Conservation (phyloP, 2,113 vertebrate genomes). For the Manacus vitellinus region DNA sequence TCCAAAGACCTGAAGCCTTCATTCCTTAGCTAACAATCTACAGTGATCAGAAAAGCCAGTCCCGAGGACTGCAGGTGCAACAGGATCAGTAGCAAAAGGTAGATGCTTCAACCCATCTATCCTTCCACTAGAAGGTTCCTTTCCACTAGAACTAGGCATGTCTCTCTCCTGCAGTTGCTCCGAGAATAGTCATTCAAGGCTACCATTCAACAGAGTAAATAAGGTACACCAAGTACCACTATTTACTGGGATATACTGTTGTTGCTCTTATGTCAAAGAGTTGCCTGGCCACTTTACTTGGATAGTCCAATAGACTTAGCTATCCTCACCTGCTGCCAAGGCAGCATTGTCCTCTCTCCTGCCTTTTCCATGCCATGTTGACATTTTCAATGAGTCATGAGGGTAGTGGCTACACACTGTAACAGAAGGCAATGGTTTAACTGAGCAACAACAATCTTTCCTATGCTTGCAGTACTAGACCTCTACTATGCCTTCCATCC, state of each 20-base stretch:
- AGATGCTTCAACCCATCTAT: neutral
- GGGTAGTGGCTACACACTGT: neutral
- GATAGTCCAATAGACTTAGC: neutral
- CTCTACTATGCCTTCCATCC: neutral
- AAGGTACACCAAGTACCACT: neutral
- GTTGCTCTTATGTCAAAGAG: neutral
- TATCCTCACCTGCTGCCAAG: neutral
- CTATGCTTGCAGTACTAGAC: neutral
- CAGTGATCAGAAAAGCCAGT: neutral
- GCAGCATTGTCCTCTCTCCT: neutral
- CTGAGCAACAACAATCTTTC: neutral
- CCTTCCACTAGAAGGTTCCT: neutral
- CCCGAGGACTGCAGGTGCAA: neutral
- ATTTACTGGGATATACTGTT: neutral
- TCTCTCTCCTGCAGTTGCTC: neutral
- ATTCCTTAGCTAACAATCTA: neutral
- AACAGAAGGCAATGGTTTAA: neutral
- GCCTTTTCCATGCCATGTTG: rapidly evolving
- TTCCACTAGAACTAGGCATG: neutral
- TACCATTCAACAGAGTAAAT: neutral
- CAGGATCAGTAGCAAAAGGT: neutral
- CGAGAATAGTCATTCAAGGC: neutral
- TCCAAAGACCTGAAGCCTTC: neutral
- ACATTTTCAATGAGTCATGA: neutral
- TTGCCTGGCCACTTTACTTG: neutral